Evolutionary conservation across 1,140 invertebrate genomes (phyloP), one percentile per base, ranked within the genome.

Genomic region (Anastatus disparis): DNA sequence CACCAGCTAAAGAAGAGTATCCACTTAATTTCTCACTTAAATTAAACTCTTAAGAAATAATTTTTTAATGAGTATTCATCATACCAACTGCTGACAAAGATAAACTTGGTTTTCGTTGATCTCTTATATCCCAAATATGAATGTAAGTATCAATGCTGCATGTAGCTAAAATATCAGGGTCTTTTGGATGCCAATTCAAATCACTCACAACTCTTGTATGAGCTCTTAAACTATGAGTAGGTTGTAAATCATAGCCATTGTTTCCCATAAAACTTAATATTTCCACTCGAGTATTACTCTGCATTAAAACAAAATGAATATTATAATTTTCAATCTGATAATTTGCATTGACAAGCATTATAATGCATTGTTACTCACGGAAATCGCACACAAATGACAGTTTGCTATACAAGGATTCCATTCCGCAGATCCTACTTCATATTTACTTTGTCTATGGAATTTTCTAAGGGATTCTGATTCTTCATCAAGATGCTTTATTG

Each of bases 81-180:
- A 85, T 85, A 92, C 91, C 89, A 76, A 94, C 91, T 65, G 93
- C 92, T 76, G 93, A 94, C 31, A 97, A 86, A 35, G 94, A 95
- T 24, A 93, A 80, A 15, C 89, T 87, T 29, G 95, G 96, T 81
- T 93, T 92, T 70, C 93, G 88, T 6, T 93, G 86, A 84, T 97
- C 95, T 80, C 95, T 87, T 10, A 97, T 87, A 80, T 98, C 96
- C 96, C 96, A 98, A 46, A 98, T 89, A 82, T 97, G 92, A 61
- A 96, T 95, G 78, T 93, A 97, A 48, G 94, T 95, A 81, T 99
- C 96, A 40, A 96, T 94, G 24, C 96, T 97, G 79, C 95, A 97
- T 35, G 95, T 95, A 12, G 95, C 95, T 70, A 98, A 86, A 15
- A 96, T 83, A 81, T 96, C 93, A n/a, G 94, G 91, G 81, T 97